phyloP scores from a whole-genome alignment of 2,888 invertebrate species.

The Cenopis cana region DNA sequence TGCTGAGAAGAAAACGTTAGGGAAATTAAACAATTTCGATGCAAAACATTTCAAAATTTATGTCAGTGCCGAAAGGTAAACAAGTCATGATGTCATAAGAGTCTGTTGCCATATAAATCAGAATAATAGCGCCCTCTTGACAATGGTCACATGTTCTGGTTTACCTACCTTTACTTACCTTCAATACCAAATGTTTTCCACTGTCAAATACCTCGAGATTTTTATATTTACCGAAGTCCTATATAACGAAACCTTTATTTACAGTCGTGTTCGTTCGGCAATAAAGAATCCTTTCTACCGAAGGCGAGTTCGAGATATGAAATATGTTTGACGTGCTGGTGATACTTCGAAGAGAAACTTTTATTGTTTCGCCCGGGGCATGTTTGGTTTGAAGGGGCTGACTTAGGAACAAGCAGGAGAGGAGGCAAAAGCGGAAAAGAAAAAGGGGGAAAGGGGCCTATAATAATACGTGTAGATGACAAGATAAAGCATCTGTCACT shows the following conservation, averaged over 20 bases:
- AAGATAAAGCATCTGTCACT: no score
- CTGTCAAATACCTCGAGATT: neutral
- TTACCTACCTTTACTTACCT: no score
- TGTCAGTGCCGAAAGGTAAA: no score
- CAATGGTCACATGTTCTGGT: no score
- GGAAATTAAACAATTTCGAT: no score
- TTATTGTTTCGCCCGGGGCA: slow-evolving; percentile 56
- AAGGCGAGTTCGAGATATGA: slow-evolving; percentile 28
- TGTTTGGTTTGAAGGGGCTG: slow-evolving; percentile 44
- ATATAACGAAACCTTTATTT: neutral
- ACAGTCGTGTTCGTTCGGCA: slow-evolving; percentile 6
- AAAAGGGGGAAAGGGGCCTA: no score
- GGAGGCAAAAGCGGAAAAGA: neutral
- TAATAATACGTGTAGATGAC: no score
- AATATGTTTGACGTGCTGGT: slow-evolving; percentile 47
- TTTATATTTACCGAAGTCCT: slow-evolving; percentile 6
- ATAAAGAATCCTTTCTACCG: slow-evolving; percentile 30
- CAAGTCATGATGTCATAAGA: no score
- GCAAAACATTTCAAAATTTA: no score
- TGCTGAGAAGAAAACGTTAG: no score
- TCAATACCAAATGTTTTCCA: neutral
- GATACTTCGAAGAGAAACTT: slow-evolving; percentile 49
- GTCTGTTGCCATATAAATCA: no score
- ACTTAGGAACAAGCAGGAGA: neutral
- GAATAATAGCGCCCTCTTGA: no score